Evolutionary conservation across 2,113 vertebrate species (phyloP).

Genomic region (Mola mola): DNA sequence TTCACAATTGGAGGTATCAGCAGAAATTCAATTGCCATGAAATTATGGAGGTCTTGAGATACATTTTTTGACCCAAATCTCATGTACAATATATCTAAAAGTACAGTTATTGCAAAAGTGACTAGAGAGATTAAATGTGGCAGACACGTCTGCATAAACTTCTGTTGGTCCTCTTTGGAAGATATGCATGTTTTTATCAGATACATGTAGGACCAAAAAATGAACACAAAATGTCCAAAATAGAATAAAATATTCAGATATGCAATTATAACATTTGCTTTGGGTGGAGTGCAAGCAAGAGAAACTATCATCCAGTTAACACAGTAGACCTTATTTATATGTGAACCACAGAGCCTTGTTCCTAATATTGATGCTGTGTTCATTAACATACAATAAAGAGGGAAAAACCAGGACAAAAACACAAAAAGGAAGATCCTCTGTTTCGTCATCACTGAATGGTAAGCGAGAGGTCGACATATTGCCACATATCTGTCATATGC

Average conservation of each 20-base stretch:
- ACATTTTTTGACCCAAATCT: slow-evolving; percentile 16
- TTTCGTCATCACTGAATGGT: slow-evolving; percentile 53
- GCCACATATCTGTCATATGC: slow-evolving; percentile 60
- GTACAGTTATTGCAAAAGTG: slow-evolving; percentile 7
- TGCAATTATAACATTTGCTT: not conserved
- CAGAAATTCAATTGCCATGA: slow-evolving; percentile 54
- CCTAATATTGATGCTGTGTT: not conserved
- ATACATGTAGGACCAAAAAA: slow-evolving; percentile 58
- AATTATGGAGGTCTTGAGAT: slow-evolving; percentile 25
- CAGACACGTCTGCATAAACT: slow-evolving; percentile 65
- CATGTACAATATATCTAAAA: slow-evolving; percentile 31
- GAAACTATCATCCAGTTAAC: slow-evolving; percentile 39
- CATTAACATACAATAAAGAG: slow-evolving; percentile 1
- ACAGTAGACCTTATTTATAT: slow-evolving; percentile 44
- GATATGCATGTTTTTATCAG: slow-evolving; percentile 42
- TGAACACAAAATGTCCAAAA: slow-evolving; percentile 23
- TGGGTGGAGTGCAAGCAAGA: slow-evolving; percentile 40
- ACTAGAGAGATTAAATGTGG: slow-evolving; percentile 56
- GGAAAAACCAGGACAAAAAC: slow-evolving; percentile 32
- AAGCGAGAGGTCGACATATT: slow-evolving; percentile 56
- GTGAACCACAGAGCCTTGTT: slow-evolving; percentile 29
- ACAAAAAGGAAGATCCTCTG: slow-evolving; percentile 10
- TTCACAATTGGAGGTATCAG: slow-evolving; percentile 62
- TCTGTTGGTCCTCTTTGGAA: slow-evolving; percentile 47
- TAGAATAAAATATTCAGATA: slow-evolving; percentile 30